Evolutionary conservation across 2,888 invertebrate species (phyloP).

Genomic region (Osedax fenrisi): DNA sequence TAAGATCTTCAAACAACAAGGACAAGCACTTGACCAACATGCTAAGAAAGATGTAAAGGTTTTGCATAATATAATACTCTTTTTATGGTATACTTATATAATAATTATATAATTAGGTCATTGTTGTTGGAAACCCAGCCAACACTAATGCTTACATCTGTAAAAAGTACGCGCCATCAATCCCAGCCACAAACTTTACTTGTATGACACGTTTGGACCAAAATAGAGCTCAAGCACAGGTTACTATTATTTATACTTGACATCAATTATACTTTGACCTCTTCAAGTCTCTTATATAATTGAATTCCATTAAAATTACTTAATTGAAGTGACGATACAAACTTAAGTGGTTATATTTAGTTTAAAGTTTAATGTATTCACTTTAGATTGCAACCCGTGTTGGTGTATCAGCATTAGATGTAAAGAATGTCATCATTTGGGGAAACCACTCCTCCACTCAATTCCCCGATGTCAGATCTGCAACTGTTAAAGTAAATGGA

Average conservation of each 20-base stretch:
- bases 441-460: conserved; percentile 98
- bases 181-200: conserved; percentile 86
- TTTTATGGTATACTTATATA: no score
- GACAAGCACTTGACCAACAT: conserved; percentile 75
- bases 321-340: no score
- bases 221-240: conserved; percentile 83
- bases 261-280: no score
- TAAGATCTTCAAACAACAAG: conserved; percentile 91
- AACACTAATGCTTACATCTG: conserved; percentile 95
- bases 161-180: conserved; percentile 77
- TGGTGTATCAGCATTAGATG: conserved; percentile 56
- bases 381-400: conserved; percentile 51
- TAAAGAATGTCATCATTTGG: conserved; percentile 90
- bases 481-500: conserved; percentile 43
- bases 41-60: conserved; percentile 81
- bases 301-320: no score
- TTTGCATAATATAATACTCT: no score
- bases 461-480: conserved; percentile 73
- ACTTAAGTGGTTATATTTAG: no score
- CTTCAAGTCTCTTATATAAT: no score
- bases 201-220: conserved; percentile 97
- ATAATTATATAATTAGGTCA: conserved; percentile 46
- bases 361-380: no score
- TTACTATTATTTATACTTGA: no score
- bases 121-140: conserved; percentile 97